Percentiles rank a stretch among this genome's conserved stretches.
Evolutionary conservation across 2,113 vertebrate species (phyloP).

Genomic region (Gulo gulo): DNA sequence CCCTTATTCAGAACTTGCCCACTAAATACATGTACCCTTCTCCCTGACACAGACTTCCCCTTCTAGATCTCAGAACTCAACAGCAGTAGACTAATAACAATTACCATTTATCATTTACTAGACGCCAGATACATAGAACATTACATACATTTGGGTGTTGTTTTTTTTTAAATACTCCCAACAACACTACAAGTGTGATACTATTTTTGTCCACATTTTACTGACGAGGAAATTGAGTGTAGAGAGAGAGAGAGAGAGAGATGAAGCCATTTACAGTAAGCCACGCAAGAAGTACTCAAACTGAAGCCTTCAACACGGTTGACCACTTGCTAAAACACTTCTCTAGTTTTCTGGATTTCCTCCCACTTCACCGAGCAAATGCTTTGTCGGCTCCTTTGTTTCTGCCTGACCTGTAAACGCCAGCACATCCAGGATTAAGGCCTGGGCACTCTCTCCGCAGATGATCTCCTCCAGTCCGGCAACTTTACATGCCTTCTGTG

Average conservation of each 20-base stretch:
- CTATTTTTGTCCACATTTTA: constrained; percentile 24
- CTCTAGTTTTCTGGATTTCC: background rate
- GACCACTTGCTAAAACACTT: background rate
- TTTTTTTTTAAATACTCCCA: background rate
- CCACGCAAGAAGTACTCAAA: background rate
- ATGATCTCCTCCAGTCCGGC: background rate
- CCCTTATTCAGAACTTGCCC: constrained; percentile 40
- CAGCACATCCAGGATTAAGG: no score
- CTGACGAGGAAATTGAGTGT: constrained; percentile 10
- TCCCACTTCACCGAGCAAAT: background rate
- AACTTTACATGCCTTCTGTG: background rate
- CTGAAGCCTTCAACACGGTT: background rate
- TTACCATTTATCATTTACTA: constrained; percentile 31
- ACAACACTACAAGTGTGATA: background rate
- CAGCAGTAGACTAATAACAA: constrained; percentile 46
- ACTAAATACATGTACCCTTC: background rate
- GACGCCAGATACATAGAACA: constrained; percentile 11
- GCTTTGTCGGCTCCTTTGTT: background rate
- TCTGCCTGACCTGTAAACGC: background rate
- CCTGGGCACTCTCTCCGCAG: background rate
- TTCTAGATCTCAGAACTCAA: constrained; percentile 47
- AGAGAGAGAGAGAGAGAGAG: background rate
- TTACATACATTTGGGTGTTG: background rate
- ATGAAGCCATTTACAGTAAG: background rate
- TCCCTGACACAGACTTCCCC: background rate